Evolutionary conservation across 2,113 vertebrate genomes (phyloP).

Genomic region (Macrotus californicus): DNA sequence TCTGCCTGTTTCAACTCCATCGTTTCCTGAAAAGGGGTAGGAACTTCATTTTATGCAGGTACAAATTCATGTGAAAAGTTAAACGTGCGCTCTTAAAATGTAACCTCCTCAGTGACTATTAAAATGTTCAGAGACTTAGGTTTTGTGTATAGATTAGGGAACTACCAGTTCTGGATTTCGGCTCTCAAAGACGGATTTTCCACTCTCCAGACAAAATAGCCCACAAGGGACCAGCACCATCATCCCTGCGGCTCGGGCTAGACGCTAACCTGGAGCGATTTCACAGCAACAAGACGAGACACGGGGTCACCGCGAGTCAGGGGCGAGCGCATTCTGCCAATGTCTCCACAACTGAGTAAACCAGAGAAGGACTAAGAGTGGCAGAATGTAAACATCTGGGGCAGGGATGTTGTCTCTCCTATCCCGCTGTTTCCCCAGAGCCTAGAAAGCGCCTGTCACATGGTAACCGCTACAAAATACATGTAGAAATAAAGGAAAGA

Average conservation of each 20-base stretch:
- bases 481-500: background rate
- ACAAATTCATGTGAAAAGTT: conserved; percentile 18
- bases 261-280: background rate
- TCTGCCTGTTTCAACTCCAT: conserved; percentile 24
- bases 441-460: background rate
- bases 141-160: background rate
- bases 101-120: background rate
- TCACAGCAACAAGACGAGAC: background rate
- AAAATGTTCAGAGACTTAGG: background rate
- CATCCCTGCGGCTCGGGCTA: background rate
- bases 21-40: background rate
- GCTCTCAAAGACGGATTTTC: conserved; percentile 5
- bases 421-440: background rate
- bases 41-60: conserved; percentile 5
- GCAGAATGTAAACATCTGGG: background rate
- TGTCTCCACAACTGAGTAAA: background rate
- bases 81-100: conserved; percentile 27
- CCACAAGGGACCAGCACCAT: background rate
- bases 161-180: background rate
- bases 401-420: background rate
- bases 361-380: background rate
- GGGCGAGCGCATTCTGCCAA: background rate
- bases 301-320: background rate
- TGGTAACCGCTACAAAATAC: background rate
- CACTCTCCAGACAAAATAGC: background rate